Base-by-base conservation (phyloP, 2,888 invertebrate genomes). In the Lepeophtheirus nordmannii region DNA sequence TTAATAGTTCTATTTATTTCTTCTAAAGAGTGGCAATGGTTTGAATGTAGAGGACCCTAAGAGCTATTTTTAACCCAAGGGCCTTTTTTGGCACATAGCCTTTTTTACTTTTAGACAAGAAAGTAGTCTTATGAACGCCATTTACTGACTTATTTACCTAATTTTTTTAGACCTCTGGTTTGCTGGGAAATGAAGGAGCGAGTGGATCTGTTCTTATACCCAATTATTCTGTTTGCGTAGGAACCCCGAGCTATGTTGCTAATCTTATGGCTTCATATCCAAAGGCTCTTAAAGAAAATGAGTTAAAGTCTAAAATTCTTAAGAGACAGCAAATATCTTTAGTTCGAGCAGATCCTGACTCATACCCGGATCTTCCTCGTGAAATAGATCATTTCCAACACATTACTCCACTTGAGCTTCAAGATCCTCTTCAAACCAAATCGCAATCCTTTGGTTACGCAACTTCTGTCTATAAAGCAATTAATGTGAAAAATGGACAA, bases 381-480 rank as follows among this genome's bases (percentile, higher is more conserved):
- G 87, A 87, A 75, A 86, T 96, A 68, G 94, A 93, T 74, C 87
- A 87, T 76, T 96, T 92, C 77, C 84, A 89, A 70, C 87, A 89
- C 70, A 76, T 96, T 71, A 85, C 84, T 71, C 92, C 93, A 0
- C 76, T 96, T 68, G 94, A 96, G 77, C 80, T 82, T 64, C 78
- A 80, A 68, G 72, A 72, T 62, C 73, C 73, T 70, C 72, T 74
- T 22, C 71, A 74, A 67, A 75, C 77, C 75, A 85, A 87, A 70
- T 82, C 86, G 67, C 82, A 82, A 69, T 80, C 85, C 69, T 82
- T 84, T 71, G 83, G 85, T 64, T 83, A 82, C 72, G 83, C 87
- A 71, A 85, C 90, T 64, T 86, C 90, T 12, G 86, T 89, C 68
- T 96, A 88, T 78, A 90, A 92, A 77, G 94, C 89, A 66, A 85